A percentile compares a stretch with the other conserved stretches of the same genome.
These are phyloP conservation scores for Takifugu flavidus DNA, from an alignment of 2,113 vertebrate species.

Conservation along the genomic window DNA sequence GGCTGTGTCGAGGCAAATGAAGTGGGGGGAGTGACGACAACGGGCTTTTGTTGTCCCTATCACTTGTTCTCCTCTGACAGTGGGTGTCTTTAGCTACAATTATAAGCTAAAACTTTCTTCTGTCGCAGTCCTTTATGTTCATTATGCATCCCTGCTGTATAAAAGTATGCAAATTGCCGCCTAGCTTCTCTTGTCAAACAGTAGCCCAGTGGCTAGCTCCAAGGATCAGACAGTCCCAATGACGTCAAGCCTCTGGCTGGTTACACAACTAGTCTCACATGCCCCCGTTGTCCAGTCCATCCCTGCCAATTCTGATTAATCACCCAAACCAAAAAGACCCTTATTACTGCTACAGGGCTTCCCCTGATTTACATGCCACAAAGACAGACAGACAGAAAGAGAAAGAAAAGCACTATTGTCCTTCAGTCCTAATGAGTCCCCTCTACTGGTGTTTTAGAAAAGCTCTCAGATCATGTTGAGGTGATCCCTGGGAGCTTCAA, in stretches of 20 bases:
- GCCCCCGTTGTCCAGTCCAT: slow-evolving; percentile 23
- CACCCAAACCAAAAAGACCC: slow-evolving; percentile 59
- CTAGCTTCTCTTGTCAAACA: slow-evolving; percentile 30
- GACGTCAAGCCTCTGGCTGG: slow-evolving; percentile 30
- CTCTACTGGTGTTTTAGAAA: slow-evolving; percentile 38
- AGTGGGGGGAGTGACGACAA: slow-evolving; percentile 34
- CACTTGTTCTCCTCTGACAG: slow-evolving; percentile 35
- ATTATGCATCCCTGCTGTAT: slow-evolving; percentile 7
- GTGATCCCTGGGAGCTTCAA: slow-evolving; percentile 25
- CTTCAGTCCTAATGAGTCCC: slow-evolving; percentile 40
- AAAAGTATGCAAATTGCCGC: slow-evolving; percentile 40
- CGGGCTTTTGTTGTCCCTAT: slow-evolving; percentile 47
- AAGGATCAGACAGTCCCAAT: slow-evolving; percentile 8
- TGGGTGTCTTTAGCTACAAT: slow-evolving; percentile 19
- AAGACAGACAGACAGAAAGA: slow-evolving; percentile 30
- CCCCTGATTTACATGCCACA: slow-evolving; percentile 59
- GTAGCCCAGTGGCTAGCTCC: slow-evolving; percentile 29
- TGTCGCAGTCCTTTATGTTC: slow-evolving; percentile 12
- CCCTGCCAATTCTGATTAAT: slow-evolving; percentile 70
- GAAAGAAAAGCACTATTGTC: slow-evolving; percentile 57
- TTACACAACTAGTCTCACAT: slow-evolving; percentile 31
- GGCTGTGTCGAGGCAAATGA: neutral
- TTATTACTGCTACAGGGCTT: slow-evolving; percentile 56
- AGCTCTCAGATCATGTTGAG: slow-evolving; percentile 32
- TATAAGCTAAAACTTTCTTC: neutral